Evolutionary conservation across 2,888 invertebrate genomes (phyloP).

Genomic region (Seira musarum): DNA sequence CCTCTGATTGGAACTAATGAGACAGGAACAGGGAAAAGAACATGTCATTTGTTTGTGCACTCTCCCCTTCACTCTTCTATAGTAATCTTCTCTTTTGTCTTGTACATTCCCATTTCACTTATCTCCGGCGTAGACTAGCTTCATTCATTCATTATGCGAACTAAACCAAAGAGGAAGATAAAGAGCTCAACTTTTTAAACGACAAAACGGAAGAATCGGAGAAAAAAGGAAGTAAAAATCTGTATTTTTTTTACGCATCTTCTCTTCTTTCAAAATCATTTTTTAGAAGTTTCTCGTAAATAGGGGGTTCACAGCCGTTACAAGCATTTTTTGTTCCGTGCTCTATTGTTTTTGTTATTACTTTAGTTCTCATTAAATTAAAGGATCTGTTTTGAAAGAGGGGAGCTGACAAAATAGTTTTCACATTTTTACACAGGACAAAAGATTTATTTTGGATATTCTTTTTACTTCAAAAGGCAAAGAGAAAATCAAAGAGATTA

Average conservation of each 20-base stretch:
- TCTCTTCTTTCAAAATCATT: too few species aligned
- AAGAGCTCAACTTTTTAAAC: too few species aligned
- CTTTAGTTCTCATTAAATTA: background rate
- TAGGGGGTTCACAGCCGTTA: too few species aligned
- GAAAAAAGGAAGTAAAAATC: too few species aligned
- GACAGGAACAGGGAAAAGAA: constrained; percentile 62
- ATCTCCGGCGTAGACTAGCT: too few species aligned
- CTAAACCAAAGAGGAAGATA: too few species aligned
- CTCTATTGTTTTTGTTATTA: background rate
- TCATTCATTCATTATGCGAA: too few species aligned
- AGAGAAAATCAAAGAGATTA: too few species aligned
- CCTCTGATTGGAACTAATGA: constrained; percentile 62
- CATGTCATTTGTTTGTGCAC: constrained; percentile 52
- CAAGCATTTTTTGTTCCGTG: background rate
- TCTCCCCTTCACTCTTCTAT: constrained; percentile 13
- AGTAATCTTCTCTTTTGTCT: background rate
- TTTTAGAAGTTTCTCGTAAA: too few species aligned
- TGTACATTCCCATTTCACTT: background rate
- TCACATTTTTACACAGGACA: background rate
- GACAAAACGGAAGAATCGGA: too few species aligned
- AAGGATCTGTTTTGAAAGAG: constrained; percentile 4
- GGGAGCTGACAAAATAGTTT: background rate
- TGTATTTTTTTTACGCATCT: too few species aligned
- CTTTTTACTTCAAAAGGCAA: background rate
- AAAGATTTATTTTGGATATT: background rate